Evolutionary conservation across 2,888 invertebrate genomes (phyloP).

Genomic region (Tetanocera ferruginea): DNA sequence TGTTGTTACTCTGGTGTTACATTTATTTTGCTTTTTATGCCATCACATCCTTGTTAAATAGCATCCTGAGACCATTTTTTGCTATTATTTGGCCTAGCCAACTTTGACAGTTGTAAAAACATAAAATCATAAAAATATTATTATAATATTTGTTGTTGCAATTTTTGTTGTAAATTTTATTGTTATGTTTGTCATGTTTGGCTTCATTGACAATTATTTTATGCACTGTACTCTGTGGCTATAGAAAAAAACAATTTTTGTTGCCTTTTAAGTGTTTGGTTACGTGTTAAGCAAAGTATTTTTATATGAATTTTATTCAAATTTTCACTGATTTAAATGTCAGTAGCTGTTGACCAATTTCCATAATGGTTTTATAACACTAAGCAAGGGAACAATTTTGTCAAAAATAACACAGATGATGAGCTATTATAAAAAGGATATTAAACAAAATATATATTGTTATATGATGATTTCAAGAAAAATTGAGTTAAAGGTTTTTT

Average conservation of each 20-base stretch:
- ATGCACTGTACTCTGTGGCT: not conserved
- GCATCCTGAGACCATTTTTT: slow-evolving; percentile 9
- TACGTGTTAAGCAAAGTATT: slow-evolving; percentile 3
- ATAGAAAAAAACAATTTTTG: not conserved
- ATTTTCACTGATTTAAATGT: not conserved
- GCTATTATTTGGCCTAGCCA: not conserved
- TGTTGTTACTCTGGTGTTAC: slow-evolving; percentile 45
- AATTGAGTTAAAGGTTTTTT: too few relatives aligned
- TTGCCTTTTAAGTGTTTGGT: not conserved
- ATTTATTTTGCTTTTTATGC: not conserved
- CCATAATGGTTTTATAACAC: slow-evolving; percentile 14
- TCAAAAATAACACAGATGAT: not conserved
- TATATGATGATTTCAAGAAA: too few relatives aligned
- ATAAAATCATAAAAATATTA: slow-evolving; percentile 22
- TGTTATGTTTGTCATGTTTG: slow-evolving; percentile 6
- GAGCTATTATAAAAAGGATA: too few relatives aligned
- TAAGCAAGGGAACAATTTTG: not conserved
- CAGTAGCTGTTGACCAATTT: not conserved
- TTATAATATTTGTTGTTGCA: not conserved
- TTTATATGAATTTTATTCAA: slow-evolving; percentile 24
- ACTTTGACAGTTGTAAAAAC: slow-evolving; percentile 22
- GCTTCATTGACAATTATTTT: slow-evolving; percentile 3
- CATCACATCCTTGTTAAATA: not conserved
- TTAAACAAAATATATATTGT: too few relatives aligned
- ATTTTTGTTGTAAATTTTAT: slow-evolving; percentile 1